Percentiles rank a stretch among this genome's conserved stretches.
These are phyloP conservation scores for Pheucticus melanocephalus DNA, from an alignment of 2,113 vertebrate species.

Conservation along the genomic window DNA sequence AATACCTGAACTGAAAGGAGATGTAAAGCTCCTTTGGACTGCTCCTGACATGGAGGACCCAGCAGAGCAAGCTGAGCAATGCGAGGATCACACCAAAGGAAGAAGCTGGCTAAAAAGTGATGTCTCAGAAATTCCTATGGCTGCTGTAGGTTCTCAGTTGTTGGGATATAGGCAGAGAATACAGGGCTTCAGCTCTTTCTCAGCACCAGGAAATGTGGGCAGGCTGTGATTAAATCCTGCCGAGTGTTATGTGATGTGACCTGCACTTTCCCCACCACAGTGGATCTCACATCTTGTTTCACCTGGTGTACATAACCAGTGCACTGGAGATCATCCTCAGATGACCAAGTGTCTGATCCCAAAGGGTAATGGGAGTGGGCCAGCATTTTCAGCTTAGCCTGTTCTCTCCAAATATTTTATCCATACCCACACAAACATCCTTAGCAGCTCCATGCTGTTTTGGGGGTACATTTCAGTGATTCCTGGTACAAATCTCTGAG, in stretches of 20 bases:
- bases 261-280: background rate
- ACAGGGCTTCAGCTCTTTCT: background rate
- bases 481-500: background rate
- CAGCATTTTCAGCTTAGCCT: background rate
- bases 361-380: background rate
- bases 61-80: background rate
- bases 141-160: background rate
- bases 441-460: background rate
- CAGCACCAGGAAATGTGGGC: background rate
- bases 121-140: background rate
- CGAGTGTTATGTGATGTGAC: background rate
- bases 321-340: background rate
- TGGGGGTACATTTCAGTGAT: background rate
- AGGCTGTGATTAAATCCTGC: background rate
- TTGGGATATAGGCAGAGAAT: background rate
- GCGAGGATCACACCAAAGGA: background rate
- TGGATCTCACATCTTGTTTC: background rate
- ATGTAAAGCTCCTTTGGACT: background rate
- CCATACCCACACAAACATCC: background rate
- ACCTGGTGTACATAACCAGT: background rate
- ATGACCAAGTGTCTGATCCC: background rate
- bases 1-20: background rate
- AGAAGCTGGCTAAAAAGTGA: background rate
- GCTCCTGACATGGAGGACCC: background rate
- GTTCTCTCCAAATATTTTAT: background rate